phyloP scores from a whole-genome alignment of 2,888 invertebrate genomes.

The Thereva unica region DNA sequence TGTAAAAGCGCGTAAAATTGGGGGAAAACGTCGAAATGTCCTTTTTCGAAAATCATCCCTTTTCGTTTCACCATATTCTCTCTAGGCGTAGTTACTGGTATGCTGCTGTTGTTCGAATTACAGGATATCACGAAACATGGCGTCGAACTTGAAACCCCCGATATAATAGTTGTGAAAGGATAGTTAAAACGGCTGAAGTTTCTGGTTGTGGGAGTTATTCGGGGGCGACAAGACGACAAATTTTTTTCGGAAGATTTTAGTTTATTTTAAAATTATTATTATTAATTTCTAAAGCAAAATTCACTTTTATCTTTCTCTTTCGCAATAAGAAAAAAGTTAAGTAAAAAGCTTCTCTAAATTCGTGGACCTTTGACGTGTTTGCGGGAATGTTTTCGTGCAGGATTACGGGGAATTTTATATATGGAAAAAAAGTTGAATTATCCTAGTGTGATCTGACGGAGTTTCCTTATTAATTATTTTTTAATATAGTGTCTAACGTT shows the following conservation, averaged over 20 bases:
- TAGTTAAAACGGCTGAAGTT: constrained; percentile 36
- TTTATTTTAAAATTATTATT: background rate
- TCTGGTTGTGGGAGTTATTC: constrained; percentile 35
- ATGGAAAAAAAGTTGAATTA: constrained; percentile 18
- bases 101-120: constrained; percentile 32
- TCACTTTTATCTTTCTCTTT: too few species aligned
- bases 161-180: constrained; percentile 38
- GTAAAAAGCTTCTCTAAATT: too few species aligned
- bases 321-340: too few species aligned
- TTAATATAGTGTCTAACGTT: too few species aligned
- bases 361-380: too few species aligned
- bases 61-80: constrained; percentile 5
- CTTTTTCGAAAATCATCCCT: constrained; percentile 26
- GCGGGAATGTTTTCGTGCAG: too few species aligned
- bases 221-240: constrained; percentile 35
- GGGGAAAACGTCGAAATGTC: background rate
- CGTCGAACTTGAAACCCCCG: constrained; percentile 41
- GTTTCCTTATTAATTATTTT: too few species aligned
- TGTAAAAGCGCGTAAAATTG: constrained; percentile 1
- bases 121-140: constrained; percentile 38
- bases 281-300: too few species aligned
- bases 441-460: constrained; percentile 1
- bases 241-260: constrained; percentile 12
- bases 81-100: constrained; percentile 25
- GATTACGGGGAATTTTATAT: constrained; percentile 10